Conservation (phyloP, 2,888 invertebrate genomes). For the Epinotia brunnichana region DNA sequence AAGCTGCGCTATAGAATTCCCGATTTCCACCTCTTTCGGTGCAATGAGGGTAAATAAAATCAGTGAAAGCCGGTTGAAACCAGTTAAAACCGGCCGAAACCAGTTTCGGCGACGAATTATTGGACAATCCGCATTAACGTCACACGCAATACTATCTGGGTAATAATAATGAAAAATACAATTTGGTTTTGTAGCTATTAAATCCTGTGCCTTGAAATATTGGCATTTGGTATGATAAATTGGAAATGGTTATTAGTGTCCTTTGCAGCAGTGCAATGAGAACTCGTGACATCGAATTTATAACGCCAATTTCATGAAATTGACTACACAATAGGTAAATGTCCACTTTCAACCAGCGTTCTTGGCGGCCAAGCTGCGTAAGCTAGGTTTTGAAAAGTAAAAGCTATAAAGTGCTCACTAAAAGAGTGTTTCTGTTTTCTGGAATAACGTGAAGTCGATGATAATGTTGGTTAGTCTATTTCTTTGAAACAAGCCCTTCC, state of each 20-base stretch:
- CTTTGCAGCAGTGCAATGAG: too few relatives aligned
- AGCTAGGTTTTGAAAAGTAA: too few relatives aligned
- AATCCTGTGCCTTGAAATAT: neutral
- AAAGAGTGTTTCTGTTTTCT: too few relatives aligned
- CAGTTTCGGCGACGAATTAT: constrained; percentile 1
- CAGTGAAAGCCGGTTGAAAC: constrained; percentile 1
- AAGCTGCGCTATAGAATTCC: constrained; percentile 19
- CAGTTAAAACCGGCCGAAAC: neutral
- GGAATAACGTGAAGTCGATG: too few relatives aligned
- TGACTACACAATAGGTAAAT: too few relatives aligned
- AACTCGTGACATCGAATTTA: too few relatives aligned
- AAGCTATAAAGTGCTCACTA: too few relatives aligned
- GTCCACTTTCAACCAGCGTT: too few relatives aligned
- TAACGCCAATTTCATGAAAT: too few relatives aligned
- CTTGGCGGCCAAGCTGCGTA: too few relatives aligned
- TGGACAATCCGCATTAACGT: constrained; percentile 17
- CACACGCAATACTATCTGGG: constrained; percentile 6
- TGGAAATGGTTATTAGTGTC: neutral
- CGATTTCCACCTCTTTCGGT: constrained; percentile 16
- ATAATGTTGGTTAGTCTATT: too few relatives aligned
- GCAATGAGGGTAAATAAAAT: constrained; percentile 10
- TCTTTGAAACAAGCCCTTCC: too few relatives aligned
- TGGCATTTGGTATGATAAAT: neutral
- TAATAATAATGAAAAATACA: constrained; percentile 6
- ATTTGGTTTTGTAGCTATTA: constrained; percentile 13